Conservation (phyloP, 2,797 vertebrate species). For the Neosilurus mollespiculum region DNA sequence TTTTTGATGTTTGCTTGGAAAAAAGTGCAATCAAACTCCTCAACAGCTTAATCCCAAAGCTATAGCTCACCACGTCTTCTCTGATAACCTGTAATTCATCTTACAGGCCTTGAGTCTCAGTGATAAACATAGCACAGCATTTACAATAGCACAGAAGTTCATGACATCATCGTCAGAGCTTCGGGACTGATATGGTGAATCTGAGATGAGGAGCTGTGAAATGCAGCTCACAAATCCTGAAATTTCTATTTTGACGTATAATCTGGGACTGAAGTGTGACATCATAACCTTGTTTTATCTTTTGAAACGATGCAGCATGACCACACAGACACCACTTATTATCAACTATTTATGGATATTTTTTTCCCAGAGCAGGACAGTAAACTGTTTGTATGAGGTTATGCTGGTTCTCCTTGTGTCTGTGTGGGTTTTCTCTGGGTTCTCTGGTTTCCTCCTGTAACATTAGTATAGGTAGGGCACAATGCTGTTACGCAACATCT, state of each 20-base stretch:
- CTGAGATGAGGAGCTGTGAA: not conserved
- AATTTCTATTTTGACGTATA: not conserved
- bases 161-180: not conserved
- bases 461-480: not conserved
- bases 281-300: not conserved
- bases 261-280: not conserved
- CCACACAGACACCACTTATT: not conserved
- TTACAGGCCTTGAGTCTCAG: not conserved
- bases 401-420: not conserved
- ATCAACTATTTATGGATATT: not conserved
- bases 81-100: constrained; percentile 1
- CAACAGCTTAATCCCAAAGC: not conserved
- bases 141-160: not conserved
- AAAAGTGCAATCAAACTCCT: constrained; percentile 5
- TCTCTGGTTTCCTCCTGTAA: not conserved
- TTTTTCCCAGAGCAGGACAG: not conserved
- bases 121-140: not conserved
- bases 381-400: too few relatives aligned
- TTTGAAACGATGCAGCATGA: not conserved
- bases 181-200: not conserved
- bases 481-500: not conserved
- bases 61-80: not conserved
- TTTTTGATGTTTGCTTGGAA: not conserved
- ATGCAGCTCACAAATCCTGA: not conserved
- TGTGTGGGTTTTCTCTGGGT: not conserved